Evolutionary conservation across 2,797 vertebrate species (phyloP).

Genomic region (Eremophila alpestris): DNA sequence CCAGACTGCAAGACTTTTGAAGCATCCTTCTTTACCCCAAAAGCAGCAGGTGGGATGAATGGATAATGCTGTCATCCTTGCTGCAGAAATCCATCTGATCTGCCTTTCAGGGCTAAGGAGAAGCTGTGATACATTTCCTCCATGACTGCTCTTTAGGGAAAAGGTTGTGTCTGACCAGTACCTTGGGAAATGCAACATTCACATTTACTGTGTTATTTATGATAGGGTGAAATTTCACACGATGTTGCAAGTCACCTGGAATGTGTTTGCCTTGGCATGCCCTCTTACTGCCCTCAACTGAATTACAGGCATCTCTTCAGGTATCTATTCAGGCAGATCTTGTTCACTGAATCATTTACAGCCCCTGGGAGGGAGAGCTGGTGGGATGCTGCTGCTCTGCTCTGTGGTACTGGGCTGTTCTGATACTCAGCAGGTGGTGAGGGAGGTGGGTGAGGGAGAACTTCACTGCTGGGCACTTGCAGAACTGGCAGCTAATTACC

Average conservation of each 20-base stretch:
- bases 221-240: constrained; percentile 33
- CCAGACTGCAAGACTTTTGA: not conserved
- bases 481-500: not conserved
- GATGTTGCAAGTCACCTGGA: constrained; percentile 37
- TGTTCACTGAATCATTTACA: not conserved
- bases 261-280: constrained; percentile 45
- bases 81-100: not conserved
- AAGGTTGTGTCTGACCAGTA: not conserved
- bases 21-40: not conserved
- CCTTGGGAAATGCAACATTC: not conserved
- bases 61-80: fast-evolving
- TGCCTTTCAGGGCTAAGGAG: not conserved
- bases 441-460: not conserved
- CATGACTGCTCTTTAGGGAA: not conserved
- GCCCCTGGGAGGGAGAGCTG: not conserved
- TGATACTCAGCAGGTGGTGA: fast-evolving
- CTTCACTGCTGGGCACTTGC: not conserved
- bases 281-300: constrained; percentile 18
- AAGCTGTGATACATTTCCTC: not conserved
- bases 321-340: not conserved
- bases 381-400: not conserved
- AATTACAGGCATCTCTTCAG: not conserved
- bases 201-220: constrained; percentile 21
- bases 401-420: not conserved
- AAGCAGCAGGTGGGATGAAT: not conserved